Conservation (phyloP, 2,888 invertebrate genomes). For the Folsomia candida region DNA sequence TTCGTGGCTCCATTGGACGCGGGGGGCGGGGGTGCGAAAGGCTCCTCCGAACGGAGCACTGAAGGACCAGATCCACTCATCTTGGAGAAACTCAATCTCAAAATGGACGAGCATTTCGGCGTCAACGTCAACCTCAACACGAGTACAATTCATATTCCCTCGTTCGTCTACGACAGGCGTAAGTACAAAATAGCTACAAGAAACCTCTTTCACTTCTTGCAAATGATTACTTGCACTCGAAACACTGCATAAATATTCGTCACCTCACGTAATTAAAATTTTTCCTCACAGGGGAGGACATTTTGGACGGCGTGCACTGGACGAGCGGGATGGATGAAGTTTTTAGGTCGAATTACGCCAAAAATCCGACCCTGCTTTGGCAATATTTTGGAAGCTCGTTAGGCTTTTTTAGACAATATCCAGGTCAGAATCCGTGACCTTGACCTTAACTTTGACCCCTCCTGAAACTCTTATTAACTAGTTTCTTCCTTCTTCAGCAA, state of each 20-base stretch:
- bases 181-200: conserved; percentile 50
- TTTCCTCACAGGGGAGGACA: conserved; percentile 71
- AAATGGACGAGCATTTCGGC: conserved; percentile 35
- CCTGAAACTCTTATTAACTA: background rate
- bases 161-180: conserved; percentile 86
- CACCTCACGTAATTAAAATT: no score
- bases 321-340: conserved; percentile 80
- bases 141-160: conserved; percentile 90
- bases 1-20: background rate
- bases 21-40: background rate
- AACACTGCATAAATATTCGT: no score
- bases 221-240: no score
- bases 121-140: conserved; percentile 52
- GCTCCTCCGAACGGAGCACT: background rate
- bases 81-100: conserved; percentile 17
- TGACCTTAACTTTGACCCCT: conserved; percentile 2
- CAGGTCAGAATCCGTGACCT: no score
- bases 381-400: conserved; percentile 95
- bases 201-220: background rate
- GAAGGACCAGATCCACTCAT: conserved; percentile 11
- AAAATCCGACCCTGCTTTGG: conserved; percentile 89
- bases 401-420: conserved; percentile 90
- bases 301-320: conserved; percentile 89
- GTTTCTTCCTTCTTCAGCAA: conserved; percentile 56
- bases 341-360: conserved; percentile 79